phyloP scores from a whole-genome alignment of 2,888 invertebrate genomes.

The Brenthis ino region DNA sequence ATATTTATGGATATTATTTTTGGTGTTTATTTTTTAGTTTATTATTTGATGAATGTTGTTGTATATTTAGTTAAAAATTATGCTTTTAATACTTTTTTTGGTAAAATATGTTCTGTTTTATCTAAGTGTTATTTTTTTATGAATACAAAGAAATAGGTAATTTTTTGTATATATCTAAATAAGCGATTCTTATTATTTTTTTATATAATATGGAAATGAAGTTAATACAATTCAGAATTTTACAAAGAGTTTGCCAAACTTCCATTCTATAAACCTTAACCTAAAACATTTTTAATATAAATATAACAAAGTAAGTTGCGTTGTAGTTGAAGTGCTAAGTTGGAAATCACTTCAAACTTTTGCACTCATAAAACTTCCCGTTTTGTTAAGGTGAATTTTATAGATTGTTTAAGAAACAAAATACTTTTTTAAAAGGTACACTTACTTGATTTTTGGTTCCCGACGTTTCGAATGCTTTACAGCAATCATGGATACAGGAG shows the following conservation, averaged over 20 bases:
- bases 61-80: too few relatives aligned
- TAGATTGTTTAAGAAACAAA: background rate
- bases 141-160: background rate
- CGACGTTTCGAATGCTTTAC: too few relatives aligned
- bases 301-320: constrained; percentile 9
- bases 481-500: too few relatives aligned
- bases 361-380: background rate
- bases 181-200: too few relatives aligned
- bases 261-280: background rate
- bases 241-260: background rate
- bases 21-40: too few relatives aligned
- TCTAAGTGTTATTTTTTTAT: background rate
- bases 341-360: constrained; percentile 1
- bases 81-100: background rate
- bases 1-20: too few relatives aligned
- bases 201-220: too few relatives aligned
- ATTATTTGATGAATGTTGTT: too few relatives aligned
- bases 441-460: too few relatives aligned
- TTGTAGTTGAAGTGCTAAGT: constrained; percentile 5
- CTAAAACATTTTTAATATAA: constrained; percentile 12
- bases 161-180: too few relatives aligned
- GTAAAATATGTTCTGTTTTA: background rate
- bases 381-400: background rate
- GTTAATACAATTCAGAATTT: too few relatives aligned
- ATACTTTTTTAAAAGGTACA: background rate